Evolutionary conservation across 2,797 vertebrate species (phyloP).

Genomic region (Momotus momota): DNA sequence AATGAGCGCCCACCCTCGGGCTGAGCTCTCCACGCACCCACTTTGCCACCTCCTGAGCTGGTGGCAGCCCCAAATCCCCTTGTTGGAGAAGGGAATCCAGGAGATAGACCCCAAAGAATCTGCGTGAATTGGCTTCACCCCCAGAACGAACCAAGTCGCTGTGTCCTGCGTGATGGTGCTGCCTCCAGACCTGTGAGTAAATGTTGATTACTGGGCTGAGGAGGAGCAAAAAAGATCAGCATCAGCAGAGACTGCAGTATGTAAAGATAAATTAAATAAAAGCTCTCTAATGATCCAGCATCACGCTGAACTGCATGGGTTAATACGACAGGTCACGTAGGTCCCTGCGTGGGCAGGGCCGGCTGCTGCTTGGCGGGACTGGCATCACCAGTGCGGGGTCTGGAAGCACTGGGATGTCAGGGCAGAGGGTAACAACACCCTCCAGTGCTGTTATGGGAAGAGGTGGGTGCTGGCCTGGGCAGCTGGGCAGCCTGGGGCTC

Average conservation of each 20-base stretch:
- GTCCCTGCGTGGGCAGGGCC: accelerated
- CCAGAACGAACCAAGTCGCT: accelerated
- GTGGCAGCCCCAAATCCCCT: accelerated
- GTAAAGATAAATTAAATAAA: neutral
- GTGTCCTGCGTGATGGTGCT: accelerated
- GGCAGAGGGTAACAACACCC: accelerated
- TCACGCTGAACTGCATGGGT: neutral
- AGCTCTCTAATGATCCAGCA: neutral
- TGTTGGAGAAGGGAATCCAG: neutral
- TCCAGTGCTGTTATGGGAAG: accelerated
- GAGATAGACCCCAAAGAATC: accelerated
- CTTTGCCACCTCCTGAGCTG: accelerated
- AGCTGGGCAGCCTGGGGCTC: accelerated
- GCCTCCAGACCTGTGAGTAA: neutral
- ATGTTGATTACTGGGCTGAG: neutral
- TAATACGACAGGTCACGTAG: accelerated
- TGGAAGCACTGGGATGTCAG: accelerated
- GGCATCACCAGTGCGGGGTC: accelerated
- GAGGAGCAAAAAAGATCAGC: neutral
- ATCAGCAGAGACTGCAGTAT: neutral
- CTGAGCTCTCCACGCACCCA: neutral
- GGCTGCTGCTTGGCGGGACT: neutral
- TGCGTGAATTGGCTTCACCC: accelerated
- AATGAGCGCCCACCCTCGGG: accelerated
- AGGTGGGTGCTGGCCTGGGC: no score